Evolutionary conservation across 2,797 vertebrate genomes (phyloP), one percentile per base, ranked within the genome.

Genomic region (Coracias cyanogaster): DNA sequence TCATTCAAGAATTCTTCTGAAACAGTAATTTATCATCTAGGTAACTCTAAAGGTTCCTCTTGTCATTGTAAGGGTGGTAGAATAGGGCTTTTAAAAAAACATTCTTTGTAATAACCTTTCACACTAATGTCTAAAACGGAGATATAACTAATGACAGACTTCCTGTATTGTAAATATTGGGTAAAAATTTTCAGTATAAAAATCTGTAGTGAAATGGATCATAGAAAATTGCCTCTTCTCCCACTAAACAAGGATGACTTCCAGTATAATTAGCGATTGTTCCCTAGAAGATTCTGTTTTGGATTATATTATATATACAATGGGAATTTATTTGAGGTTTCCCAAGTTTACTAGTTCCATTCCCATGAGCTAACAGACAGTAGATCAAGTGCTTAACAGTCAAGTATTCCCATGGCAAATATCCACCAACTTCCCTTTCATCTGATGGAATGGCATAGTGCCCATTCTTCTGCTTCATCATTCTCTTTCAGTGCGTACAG

Each of bases 361-460:
- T 97, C 96, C 95, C 94, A 96, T 97, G 97, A 96, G 93, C 89
- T 97, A 96, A 91, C 93, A 97, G 96, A 93, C 95, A 97, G 95
- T 96, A 95, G 95, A 97, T 97, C 97, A 97, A 97, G 95, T 83
- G 81, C 95, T 96, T 96, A 96, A 92, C 94, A 96, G 96, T 96
- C 95, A 96, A 97, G 91, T 94, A 97, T 97, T 97, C 95, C 95
- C 96, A 96, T 97, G 96, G 96, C 96, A 97, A 96, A 95, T 95
- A 95, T 96, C 96, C 96, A 97, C 97, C 96, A 93, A 62, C 37
- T 86, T 97, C 96, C 91, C 94, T 97, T 97, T 97, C 96, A 97
- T 97, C 92, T 97, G 93, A 96, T 76, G 89, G 83, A 96, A 90
- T 96, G 96, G 97, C 96, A 82, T 85, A 12, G 72, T 81, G 96